phyloP scores from a whole-genome alignment of 53 echinoderm and acorn worm genomes.

The Paracentrotus lividus region DNA sequence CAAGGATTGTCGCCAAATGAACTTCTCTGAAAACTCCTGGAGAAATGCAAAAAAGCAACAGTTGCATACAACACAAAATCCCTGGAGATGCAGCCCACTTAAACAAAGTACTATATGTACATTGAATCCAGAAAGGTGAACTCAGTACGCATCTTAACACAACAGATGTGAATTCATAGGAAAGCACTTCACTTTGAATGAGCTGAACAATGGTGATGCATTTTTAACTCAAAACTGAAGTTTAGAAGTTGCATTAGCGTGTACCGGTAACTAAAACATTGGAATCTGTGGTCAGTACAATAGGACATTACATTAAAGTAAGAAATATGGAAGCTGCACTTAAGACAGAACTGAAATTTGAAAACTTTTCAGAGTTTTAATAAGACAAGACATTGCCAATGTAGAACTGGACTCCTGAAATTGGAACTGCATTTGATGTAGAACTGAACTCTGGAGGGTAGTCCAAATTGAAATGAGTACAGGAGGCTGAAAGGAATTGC shows the following conservation, averaged over 20 bases:
- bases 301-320: background rate
- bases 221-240: constrained; percentile 44
- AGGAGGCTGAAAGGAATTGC: constrained; percentile 56
- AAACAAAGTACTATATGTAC: background rate
- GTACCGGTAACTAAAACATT: background rate
- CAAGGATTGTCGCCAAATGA: constrained; percentile 41
- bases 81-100: constrained; percentile 54
- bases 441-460: constrained; percentile 53
- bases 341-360: constrained; percentile 22
- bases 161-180: constrained; percentile 34
- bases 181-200: constrained; percentile 33
- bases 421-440: constrained; percentile 10
- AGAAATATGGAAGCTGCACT: constrained; percentile 26
- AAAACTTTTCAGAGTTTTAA: constrained; percentile 4
- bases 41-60: constrained; percentile 69
- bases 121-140: constrained; percentile 39
- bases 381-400: background rate
- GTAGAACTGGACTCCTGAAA: constrained; percentile 31
- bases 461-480: constrained; percentile 33
- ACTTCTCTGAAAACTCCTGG: constrained; percentile 58
- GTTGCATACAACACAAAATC: constrained; percentile 42
- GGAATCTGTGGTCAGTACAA: constrained; percentile 34
- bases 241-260: constrained; percentile 18
- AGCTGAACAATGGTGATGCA: constrained; percentile 26
- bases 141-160: constrained; percentile 31